phyloP scores from a whole-genome alignment of 2,888 invertebrate species.

The Heliconius sara region DNA sequence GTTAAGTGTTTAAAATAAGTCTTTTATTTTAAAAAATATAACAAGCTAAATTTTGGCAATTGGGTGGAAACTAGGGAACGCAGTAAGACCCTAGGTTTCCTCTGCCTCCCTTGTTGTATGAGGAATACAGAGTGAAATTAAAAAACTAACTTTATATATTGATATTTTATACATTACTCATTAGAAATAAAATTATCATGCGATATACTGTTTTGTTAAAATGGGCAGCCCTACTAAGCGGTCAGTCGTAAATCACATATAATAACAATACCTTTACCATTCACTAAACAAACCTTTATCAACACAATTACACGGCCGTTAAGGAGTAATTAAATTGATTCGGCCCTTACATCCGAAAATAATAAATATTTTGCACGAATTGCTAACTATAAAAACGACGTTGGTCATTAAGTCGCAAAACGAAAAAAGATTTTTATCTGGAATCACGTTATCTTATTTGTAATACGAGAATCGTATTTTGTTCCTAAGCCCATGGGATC shows the following conservation, averaged over 20 bases:
- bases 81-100: background rate
- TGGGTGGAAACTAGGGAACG: background rate
- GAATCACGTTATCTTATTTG: constrained; percentile 63
- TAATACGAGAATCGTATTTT: constrained; percentile 66
- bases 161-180: background rate
- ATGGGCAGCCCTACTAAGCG: constrained; percentile 41
- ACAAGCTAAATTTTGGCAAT: background rate
- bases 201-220: constrained; percentile 44
- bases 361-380: constrained; percentile 38
- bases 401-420: constrained; percentile 47
- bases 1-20: too few species aligned
- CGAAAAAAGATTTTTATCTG: constrained; percentile 56
- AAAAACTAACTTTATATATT: background rate
- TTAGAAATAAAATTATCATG: background rate
- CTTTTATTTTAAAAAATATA: background rate
- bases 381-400: constrained; percentile 45
- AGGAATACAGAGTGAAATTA: too few species aligned
- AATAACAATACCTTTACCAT: constrained; percentile 62
- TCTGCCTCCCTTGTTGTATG: background rate
- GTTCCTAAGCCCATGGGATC: constrained; percentile 52
- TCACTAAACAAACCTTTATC: constrained; percentile 78
- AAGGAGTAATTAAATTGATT: constrained; percentile 67
- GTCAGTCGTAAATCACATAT: constrained; percentile 45
- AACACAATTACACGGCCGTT: constrained; percentile 80
- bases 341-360: constrained; percentile 52